These are phyloP conservation scores for Cossypha dichroa DNA, from an alignment of 2,797 vertebrate species.

Conservation along the genomic window DNA sequence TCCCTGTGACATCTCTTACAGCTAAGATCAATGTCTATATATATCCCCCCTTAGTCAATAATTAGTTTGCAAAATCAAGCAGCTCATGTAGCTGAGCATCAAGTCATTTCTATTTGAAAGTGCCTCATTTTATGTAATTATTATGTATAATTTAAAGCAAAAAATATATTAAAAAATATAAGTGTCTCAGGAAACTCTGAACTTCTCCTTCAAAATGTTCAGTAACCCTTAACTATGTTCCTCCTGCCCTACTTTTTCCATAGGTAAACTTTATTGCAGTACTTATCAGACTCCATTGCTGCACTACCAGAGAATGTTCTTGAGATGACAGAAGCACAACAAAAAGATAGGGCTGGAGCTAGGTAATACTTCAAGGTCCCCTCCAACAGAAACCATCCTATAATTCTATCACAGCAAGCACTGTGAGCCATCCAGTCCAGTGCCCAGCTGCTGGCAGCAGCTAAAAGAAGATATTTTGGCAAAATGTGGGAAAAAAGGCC, in stretches of 20 bases:
- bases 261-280: not conserved
- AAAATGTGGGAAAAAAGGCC: not conserved
- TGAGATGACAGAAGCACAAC: not conserved
- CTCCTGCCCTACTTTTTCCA: not conserved
- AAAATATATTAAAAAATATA: not conserved
- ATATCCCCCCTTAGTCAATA: conserved; percentile 39
- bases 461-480: not conserved
- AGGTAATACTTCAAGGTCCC: not conserved
- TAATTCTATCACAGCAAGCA: not conserved
- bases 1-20: conserved; percentile 36
- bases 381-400: not conserved
- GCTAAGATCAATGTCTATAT: conserved; percentile 41
- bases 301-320: not conserved
- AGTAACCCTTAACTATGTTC: not conserved
- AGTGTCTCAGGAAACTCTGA: not conserved
- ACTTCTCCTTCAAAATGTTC: not conserved
- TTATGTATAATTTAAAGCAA: not conserved
- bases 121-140: not conserved
- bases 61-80: conserved; percentile 54
- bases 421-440: not conserved
- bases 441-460: fast-evolving
- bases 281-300: not conserved
- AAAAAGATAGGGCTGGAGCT: not conserved
- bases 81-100: not conserved
- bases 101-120: conserved; percentile 10